These are phyloP conservation scores for Phoenoteleia sp. DNA, from an alignment of 2,888 invertebrate genomes.

Conservation along the genomic window DNA sequence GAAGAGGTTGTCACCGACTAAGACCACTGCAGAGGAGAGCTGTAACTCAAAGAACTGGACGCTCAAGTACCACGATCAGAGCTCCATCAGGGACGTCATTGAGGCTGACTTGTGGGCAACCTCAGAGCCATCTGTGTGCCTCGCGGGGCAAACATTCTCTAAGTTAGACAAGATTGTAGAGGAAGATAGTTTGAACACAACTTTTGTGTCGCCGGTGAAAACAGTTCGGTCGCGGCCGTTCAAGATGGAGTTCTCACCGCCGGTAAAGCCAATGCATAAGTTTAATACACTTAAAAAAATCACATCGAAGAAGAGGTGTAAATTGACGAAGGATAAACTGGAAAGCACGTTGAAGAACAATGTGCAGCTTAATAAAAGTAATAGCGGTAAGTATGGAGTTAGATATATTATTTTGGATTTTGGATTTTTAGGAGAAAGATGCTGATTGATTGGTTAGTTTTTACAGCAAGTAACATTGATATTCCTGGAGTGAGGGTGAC, in stretches of 20 bases:
- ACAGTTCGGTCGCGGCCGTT: background rate
- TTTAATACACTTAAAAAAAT: slow-evolving; percentile 39
- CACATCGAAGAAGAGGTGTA: slow-evolving; percentile 76
- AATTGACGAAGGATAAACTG: slow-evolving; percentile 78
- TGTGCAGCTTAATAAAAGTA: slow-evolving; percentile 72
- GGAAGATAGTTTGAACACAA: slow-evolving; percentile 50
- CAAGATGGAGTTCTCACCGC: slow-evolving; percentile 78
- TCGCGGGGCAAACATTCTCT: background rate
- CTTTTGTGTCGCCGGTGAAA: slow-evolving; percentile 35
- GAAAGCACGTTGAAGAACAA: slow-evolving; percentile 75
- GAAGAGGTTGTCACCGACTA: background rate
- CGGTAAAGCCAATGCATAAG: slow-evolving; percentile 64
- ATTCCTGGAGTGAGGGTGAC: slow-evolving; percentile 80
- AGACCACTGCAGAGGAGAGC: background rate
- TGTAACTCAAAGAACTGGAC: slow-evolving; percentile 8
- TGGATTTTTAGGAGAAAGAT: too few species aligned
- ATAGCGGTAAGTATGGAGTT: slow-evolving; percentile 71
- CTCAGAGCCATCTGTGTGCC: slow-evolving; percentile 48
- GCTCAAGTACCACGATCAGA: slow-evolving; percentile 70
- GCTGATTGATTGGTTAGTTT: too few species aligned
- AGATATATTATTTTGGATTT: too few species aligned
- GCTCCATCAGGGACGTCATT: slow-evolving; percentile 79
- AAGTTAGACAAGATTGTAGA: slow-evolving; percentile 69
- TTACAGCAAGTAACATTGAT: slow-evolving; percentile 67
- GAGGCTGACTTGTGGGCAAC: slow-evolving; percentile 82